phyloP scores from a whole-genome alignment of 1,140 invertebrate species.

The Conopomorpha cramerella region DNA sequence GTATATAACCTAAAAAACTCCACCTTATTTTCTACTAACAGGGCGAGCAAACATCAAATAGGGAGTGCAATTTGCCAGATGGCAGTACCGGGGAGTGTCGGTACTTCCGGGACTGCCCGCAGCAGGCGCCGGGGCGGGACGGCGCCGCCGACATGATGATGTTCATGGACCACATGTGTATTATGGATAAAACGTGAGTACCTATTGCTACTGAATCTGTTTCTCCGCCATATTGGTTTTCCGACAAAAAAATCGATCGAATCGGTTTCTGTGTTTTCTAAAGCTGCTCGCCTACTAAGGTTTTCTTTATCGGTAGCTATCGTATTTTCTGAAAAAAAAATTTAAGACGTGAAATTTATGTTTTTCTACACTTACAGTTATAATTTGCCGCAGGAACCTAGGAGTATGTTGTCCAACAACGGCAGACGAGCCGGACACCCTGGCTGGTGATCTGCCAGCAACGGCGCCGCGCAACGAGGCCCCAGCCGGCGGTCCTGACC shows the following conservation, averaged over 20 bases:
- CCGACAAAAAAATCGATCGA: too few species aligned
- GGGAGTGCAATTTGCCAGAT: slow-evolving; percentile 65
- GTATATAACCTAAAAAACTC: too few species aligned
- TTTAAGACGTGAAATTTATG: too few species aligned
- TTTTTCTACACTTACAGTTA: too few species aligned
- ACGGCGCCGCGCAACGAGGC: slow-evolving; percentile 42
- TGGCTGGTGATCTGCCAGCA: slow-evolving; percentile 47
- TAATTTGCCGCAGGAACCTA: slow-evolving; percentile 59
- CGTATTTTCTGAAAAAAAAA: too few species aligned
- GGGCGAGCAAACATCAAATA: too few species aligned
- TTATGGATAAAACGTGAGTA: slow-evolving; percentile 67
- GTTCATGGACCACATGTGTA: slow-evolving; percentile 68
- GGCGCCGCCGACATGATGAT: slow-evolving; percentile 63
- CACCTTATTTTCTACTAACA: too few species aligned
- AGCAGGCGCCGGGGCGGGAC: slow-evolving; percentile 61
- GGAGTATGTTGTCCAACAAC: slow-evolving; percentile 66
- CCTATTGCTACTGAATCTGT: slow-evolving; percentile 4
- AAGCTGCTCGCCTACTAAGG: too few species aligned
- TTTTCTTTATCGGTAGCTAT: too few species aligned
- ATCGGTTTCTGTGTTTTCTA: too few species aligned
- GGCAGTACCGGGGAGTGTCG: slow-evolving; percentile 67
- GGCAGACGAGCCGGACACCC: slow-evolving; percentile 18
- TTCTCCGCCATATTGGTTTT: too few species aligned
- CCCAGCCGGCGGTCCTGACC: slow-evolving; percentile 23
- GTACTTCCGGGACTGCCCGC: slow-evolving; percentile 66